Conservation (phyloP, 2,888 invertebrate genomes). For the Melanostoma scalare region DNA sequence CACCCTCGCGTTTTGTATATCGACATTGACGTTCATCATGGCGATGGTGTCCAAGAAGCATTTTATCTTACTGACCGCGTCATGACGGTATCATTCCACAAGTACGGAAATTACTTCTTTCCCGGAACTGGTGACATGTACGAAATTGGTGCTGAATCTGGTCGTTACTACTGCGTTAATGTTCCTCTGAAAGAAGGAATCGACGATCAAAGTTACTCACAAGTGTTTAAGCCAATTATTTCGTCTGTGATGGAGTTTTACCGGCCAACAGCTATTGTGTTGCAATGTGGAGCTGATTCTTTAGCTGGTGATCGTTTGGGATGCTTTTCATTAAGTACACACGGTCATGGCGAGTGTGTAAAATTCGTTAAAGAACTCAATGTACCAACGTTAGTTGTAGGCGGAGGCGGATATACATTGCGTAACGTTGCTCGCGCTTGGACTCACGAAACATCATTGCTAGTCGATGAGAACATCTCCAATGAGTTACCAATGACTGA, state of each 20-base stretch:
- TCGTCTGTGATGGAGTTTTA: slow-evolving; percentile 97
- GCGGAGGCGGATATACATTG: slow-evolving; percentile 93
- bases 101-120: slow-evolving; percentile 98
- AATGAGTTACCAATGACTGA: slow-evolving; percentile 98
- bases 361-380: slow-evolving; percentile 96
- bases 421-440: slow-evolving; percentile 99
- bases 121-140: slow-evolving; percentile 99
- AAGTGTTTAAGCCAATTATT: slow-evolving; percentile 97
- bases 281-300: slow-evolving; percentile 99
- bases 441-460: slow-evolving; percentile 98
- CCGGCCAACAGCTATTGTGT: slow-evolving; percentile 96
- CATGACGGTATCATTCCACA: slow-evolving; percentile 99
- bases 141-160: slow-evolving; percentile 97
- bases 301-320: slow-evolving; percentile 96
- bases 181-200: slow-evolving; percentile 99
- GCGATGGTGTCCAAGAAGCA: slow-evolving; percentile 97
- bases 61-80: slow-evolving; percentile 98
- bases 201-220: slow-evolving; percentile 95
- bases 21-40: slow-evolving; percentile 99
- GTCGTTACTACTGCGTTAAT: slow-evolving; percentile 98
- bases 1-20: slow-evolving; percentile 97
- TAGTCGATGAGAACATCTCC: slow-evolving; percentile 95
- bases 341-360: slow-evolving; percentile 98
- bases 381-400: slow-evolving; percentile 95
- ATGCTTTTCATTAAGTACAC: slow-evolving; percentile 96